Evolutionary conservation across 2,113 vertebrate species (phyloP), one percentile per base, ranked within the genome.

Genomic region (Pipa parva): DNA sequence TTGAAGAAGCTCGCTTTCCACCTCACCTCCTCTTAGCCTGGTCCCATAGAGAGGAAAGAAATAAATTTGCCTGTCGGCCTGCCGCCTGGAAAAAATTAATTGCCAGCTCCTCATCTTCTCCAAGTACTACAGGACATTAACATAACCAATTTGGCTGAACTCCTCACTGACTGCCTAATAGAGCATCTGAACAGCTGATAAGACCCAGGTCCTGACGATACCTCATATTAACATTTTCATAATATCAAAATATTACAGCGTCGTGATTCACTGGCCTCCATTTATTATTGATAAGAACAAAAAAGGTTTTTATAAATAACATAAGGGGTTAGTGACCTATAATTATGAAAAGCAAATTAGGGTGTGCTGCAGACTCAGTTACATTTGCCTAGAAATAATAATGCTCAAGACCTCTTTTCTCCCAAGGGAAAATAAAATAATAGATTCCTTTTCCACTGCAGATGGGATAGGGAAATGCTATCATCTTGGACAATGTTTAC

Each of bases 241-340:
- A 91, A 92, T 92, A 93, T 90, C 90, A 88, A 92, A 89, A 94
- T 94, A 93, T 90, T 90, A 91, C 86, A 89, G 88, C 77, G 2
- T 77, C 65, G 68, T 87, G 87, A 91, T 89, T 90, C 88, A 86
- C 83, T 72, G 78, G 84, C 80, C 85, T 85, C 88, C 86, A 92
- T 98, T 93, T 90, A 97, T 96, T 95, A 95, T 95, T 95, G 93
- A 97, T 97, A 96, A 93, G 91, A 93, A 95, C 89, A 93, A 91
- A 79, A 77, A 80, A 85, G 81, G 84, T 88, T 62, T 86, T 90
- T 90, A 91, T 90, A 91, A 92, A 93, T 92, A 91, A 92, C 90
- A 92, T 93, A 94, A 85, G 79, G 81, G 91, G 93, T 93, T 88
- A 93, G 84, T 71, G 90, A 95, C 93, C 93, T 94, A 94, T 98